Evolutionary conservation across 2,113 vertebrate species (phyloP).

Genomic region (Ochotona curzoniae): DNA sequence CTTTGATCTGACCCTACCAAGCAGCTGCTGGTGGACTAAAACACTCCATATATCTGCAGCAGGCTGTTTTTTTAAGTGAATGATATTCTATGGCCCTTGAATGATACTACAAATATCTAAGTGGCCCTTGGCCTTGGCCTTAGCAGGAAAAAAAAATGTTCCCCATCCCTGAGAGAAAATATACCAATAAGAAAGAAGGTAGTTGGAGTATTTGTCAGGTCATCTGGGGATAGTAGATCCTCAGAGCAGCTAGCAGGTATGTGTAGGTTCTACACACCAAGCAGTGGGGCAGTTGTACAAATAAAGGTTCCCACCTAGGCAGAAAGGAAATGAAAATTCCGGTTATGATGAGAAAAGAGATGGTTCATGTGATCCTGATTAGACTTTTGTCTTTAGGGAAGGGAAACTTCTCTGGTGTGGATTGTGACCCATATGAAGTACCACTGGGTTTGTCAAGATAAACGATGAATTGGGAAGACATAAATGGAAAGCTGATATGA

Average conservation of each 20-base stretch:
- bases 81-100: too few species aligned
- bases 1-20: too few species aligned
- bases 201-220: not conserved
- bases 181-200: not conserved
- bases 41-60: too few species aligned
- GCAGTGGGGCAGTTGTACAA: not conserved
- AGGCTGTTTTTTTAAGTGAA: too few species aligned
- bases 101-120: too few species aligned
- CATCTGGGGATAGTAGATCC: not conserved
- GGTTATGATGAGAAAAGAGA: not conserved
- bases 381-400: not conserved
- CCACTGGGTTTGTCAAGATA: not conserved
- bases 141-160: too few species aligned
- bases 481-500: not conserved
- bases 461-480: not conserved
- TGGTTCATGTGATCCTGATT: not conserved
- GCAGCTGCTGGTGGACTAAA: too few species aligned
- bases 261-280: not conserved
- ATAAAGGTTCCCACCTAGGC: not conserved
- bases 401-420: not conserved
- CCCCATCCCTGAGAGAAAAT: not conserved
- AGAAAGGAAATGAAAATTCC: not conserved
- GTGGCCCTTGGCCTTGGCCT: too few species aligned
- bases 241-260: not conserved
- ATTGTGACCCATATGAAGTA: not conserved